A percentile compares a stretch with the other conserved stretches of the same genome.
Conservation (phyloP, 2,888 invertebrate species). For the Rhabditophanes sp. region DNA sequence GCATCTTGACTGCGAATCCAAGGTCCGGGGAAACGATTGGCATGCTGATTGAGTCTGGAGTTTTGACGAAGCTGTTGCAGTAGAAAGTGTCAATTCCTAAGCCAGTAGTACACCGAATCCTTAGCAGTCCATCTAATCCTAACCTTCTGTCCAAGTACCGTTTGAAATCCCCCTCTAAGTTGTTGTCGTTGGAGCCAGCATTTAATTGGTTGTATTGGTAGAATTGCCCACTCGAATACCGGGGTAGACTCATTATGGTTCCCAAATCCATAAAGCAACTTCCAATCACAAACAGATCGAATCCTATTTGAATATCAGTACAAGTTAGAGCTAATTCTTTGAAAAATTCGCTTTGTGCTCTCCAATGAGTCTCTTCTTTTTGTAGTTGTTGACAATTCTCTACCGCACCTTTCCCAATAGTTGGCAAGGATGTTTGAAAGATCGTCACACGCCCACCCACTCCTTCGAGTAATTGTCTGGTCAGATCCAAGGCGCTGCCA, state of each 20-base stretch:
- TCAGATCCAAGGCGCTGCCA: slow-evolving; percentile 79
- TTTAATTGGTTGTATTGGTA: too few species aligned
- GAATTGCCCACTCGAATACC: too few species aligned
- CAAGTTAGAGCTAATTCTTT: slow-evolving; percentile 88
- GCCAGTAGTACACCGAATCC: too few species aligned
- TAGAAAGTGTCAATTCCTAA: slow-evolving; percentile 99
- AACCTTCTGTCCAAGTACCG: too few species aligned
- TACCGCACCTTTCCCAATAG: slow-evolving; percentile 65
- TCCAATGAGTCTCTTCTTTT: too few species aligned
- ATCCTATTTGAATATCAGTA: slow-evolving; percentile 56
- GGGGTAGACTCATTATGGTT: too few species aligned
- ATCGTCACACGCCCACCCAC: slow-evolving; percentile 90
- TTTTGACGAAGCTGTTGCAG: slow-evolving; percentile 95
- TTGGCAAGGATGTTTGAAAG: slow-evolving; percentile 68
- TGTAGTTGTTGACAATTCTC: slow-evolving; percentile 66
- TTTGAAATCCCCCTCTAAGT: too few species aligned
- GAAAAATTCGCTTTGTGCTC: slow-evolving; percentile 96
- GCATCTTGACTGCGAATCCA: slow-evolving; percentile 86
- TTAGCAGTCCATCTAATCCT: too few species aligned
- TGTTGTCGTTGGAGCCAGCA: too few species aligned
- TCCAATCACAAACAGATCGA: slow-evolving; percentile 82
- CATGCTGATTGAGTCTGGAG: slow-evolving; percentile 80
- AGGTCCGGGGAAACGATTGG: slow-evolving; percentile 96
- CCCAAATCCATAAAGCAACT: slow-evolving; percentile 83
- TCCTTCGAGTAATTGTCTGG: too few species aligned